phyloP scores from a whole-genome alignment of 1,140 invertebrate species.

The Drosophila orosa region DNA sequence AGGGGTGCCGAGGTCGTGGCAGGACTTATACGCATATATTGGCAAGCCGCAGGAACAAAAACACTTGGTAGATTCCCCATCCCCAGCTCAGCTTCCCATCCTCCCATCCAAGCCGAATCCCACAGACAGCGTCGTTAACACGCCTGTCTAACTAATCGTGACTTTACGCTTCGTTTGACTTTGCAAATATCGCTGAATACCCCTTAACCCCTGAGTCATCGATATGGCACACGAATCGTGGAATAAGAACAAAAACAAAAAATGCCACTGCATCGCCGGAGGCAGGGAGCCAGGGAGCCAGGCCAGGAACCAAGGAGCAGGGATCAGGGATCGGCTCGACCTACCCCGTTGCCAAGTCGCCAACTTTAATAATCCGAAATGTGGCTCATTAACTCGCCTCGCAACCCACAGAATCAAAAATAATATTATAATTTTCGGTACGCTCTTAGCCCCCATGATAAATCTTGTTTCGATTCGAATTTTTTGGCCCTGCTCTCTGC shows the following conservation, averaged over 20 bases:
- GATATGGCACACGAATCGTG: slow-evolving; percentile 41
- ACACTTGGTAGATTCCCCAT: background rate
- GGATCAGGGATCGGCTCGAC: slow-evolving; percentile 20
- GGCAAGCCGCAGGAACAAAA: slow-evolving; percentile 51
- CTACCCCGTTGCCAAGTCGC: slow-evolving; percentile 50
- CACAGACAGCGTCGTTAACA: slow-evolving; percentile 69
- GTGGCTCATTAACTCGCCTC: slow-evolving; percentile 75
- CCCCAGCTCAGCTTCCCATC: background rate
- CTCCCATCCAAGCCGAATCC: slow-evolving; percentile 11
- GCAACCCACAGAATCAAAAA: slow-evolving; percentile 53
- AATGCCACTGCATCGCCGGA: slow-evolving; percentile 44
- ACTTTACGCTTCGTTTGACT: slow-evolving; percentile 84
- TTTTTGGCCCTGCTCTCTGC: slow-evolving; percentile 46
- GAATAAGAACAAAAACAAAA: slow-evolving; percentile 30
- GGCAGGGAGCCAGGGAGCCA: background rate
- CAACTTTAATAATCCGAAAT: slow-evolving; percentile 73
- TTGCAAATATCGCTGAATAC: slow-evolving; percentile 79
- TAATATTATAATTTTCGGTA: slow-evolving; percentile 69
- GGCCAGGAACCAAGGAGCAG: slow-evolving; percentile 4
- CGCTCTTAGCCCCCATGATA: slow-evolving; percentile 52
- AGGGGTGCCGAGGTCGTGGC: slow-evolving; percentile 21
- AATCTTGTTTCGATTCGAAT: slow-evolving; percentile 75
- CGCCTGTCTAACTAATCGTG: slow-evolving; percentile 84
- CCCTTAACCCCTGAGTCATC: slow-evolving; percentile 55
- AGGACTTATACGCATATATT: slow-evolving; percentile 56